Conservation (phyloP, 1,140 invertebrate genomes). For the Tachypleus tridentatus region DNA sequence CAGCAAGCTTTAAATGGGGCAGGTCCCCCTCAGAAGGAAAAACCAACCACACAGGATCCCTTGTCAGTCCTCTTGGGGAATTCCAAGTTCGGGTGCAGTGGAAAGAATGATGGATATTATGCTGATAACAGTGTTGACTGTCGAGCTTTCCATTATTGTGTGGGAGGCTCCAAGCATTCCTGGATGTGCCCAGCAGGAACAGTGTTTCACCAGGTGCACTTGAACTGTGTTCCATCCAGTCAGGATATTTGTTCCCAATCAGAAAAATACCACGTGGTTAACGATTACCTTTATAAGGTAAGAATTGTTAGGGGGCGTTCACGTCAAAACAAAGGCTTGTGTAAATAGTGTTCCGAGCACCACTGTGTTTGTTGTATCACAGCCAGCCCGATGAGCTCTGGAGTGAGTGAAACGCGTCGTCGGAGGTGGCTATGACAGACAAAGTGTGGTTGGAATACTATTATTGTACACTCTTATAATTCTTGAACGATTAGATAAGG, state of each 20-base stretch:
- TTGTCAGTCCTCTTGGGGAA: slow-evolving; percentile 61
- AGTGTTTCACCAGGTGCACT: slow-evolving; percentile 77
- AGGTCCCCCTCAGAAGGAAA: slow-evolving; percentile 48
- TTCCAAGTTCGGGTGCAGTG: slow-evolving; percentile 66
- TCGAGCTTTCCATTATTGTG: slow-evolving; percentile 89
- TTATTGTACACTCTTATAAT: too few species aligned
- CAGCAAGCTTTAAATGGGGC: too few species aligned
- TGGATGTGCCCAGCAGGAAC: slow-evolving; percentile 89
- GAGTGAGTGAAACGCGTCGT: too few species aligned
- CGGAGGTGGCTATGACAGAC: too few species aligned
- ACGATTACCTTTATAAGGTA: slow-evolving; percentile 82
- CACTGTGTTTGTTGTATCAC: too few species aligned
- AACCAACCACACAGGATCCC: slow-evolving; percentile 73
- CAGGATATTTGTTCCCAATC: slow-evolving; percentile 83
- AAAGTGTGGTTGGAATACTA: too few species aligned
- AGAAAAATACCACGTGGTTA: slow-evolving; percentile 80
- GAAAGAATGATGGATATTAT: slow-evolving; percentile 76
- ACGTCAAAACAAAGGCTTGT: too few species aligned
- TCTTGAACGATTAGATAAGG: too few species aligned
- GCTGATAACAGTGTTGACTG: slow-evolving; percentile 77
- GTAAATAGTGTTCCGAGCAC: too few species aligned
- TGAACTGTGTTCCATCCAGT: slow-evolving; percentile 81
- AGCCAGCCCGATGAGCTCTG: too few species aligned
- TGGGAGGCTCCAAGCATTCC: slow-evolving; percentile 75
- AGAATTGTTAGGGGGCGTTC: too few species aligned